Evolutionary conservation across 2,113 vertebrate species (phyloP).

Genomic region (Coptodon bakossiorum): DNA sequence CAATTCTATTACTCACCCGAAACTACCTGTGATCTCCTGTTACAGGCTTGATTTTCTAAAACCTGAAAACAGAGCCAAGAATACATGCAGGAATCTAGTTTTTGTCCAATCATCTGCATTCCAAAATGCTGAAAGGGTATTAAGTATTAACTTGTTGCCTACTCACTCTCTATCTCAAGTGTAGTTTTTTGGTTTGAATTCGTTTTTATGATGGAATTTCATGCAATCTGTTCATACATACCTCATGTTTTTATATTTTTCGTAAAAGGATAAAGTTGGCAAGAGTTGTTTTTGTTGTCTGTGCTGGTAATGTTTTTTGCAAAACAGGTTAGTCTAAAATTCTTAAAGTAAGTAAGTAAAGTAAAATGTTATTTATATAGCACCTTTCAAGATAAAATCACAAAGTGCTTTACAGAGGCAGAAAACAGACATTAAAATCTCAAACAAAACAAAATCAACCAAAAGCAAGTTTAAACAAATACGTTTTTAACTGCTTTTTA

Average conservation of each 20-base stretch:
- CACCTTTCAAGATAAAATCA: too few species aligned
- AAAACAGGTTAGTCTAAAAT: neutral
- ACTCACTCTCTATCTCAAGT: neutral
- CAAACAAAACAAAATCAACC: too few species aligned
- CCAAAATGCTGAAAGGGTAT: neutral
- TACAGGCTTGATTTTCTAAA: neutral
- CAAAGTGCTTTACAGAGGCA: too few species aligned
- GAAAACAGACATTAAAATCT: too few species aligned
- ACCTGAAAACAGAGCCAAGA: neutral
- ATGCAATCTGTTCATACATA: neutral
- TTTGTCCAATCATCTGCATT: neutral
- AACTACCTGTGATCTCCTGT: neutral
- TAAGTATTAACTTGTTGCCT: neutral
- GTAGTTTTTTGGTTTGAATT: neutral
- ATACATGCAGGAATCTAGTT: neutral
- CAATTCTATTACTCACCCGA: neutral
- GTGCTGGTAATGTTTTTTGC: neutral
- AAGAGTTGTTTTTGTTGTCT: neutral
- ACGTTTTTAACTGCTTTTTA: too few species aligned
- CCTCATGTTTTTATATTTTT: neutral
- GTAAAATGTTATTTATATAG: too few species aligned
- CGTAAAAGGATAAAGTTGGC: neutral
- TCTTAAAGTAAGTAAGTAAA: neutral
- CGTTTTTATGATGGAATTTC: neutral
- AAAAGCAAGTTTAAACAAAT: too few species aligned